Evolutionary conservation across 64 coral and sea anemone species (phyloP).

Genomic region (Dendronephthya gigantea): DNA sequence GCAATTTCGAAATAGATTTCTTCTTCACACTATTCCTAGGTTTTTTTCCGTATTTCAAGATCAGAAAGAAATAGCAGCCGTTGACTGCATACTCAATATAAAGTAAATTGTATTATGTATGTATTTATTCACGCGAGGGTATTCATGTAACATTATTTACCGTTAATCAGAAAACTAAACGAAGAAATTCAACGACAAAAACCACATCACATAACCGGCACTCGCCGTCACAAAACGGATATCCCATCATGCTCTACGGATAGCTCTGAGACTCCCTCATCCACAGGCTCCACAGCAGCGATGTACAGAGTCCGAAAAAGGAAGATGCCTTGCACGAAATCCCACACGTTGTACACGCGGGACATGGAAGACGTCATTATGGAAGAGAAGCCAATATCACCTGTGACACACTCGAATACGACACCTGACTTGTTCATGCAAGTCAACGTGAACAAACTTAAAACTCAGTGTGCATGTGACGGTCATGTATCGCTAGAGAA

Average conservation of each 20-base stretch:
- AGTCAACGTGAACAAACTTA: neutral
- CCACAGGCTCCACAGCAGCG: neutral
- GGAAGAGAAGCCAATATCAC: constrained; percentile 53
- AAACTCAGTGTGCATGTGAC: neutral
- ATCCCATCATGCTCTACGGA: neutral
- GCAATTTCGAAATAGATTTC: no score
- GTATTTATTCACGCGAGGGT: no score
- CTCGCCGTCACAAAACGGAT: neutral
- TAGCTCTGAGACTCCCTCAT: neutral
- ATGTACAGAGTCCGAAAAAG: constrained; percentile 29
- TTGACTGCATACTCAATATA: no score
- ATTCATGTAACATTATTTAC: neutral
- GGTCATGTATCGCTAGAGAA: neutral
- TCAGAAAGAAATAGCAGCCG: no score
- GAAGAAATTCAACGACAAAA: neutral
- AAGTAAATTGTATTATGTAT: no score
- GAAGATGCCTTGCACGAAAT: constrained; percentile 46
- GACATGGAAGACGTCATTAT: constrained; percentile 45
- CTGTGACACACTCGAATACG: neutral
- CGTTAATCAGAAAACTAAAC: neutral
- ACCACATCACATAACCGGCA: neutral
- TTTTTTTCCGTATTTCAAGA: no score
- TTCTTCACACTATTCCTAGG: no score
- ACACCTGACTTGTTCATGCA: neutral
- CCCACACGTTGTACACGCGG: neutral